Evolutionary conservation across 2,797 vertebrate species (phyloP).

Genomic region (Coilia nasus): DNA sequence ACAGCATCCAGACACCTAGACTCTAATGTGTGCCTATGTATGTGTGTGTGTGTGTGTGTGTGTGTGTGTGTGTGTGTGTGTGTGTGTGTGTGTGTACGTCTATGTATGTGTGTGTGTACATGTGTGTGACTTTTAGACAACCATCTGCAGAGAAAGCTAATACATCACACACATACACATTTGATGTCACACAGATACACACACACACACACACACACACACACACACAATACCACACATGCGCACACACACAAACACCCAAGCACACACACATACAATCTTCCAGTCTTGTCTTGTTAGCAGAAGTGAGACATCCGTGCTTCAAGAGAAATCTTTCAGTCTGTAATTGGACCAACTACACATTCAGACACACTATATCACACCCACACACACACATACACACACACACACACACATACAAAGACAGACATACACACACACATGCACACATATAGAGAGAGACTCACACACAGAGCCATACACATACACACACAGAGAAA

Average conservation of each 20-base stretch:
- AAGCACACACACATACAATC: background rate
- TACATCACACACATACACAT: background rate
- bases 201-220: background rate
- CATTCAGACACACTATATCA: background rate
- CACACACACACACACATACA: background rate
- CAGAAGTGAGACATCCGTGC: background rate
- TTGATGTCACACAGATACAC: background rate
- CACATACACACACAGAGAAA: background rate
- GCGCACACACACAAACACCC: background rate
- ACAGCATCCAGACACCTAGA: too few relatives aligned
- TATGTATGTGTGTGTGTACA: background rate
- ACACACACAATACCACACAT: background rate
- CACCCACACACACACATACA: background rate
- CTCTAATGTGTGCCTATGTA: too few relatives aligned
- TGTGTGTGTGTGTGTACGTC: background rate
- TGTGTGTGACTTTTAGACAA: background rate
- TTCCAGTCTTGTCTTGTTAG: background rate
- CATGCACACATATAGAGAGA: background rate
- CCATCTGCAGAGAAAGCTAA: background rate
- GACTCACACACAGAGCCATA: background rate
- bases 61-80: background rate
- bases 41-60: background rate
- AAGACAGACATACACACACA: background rate
- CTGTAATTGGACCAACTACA: background rate
- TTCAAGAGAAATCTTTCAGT: conserved; percentile 1